phyloP scores from a whole-genome alignment of 2,113 vertebrate genomes.

The Leucopsar rothschildi region DNA sequence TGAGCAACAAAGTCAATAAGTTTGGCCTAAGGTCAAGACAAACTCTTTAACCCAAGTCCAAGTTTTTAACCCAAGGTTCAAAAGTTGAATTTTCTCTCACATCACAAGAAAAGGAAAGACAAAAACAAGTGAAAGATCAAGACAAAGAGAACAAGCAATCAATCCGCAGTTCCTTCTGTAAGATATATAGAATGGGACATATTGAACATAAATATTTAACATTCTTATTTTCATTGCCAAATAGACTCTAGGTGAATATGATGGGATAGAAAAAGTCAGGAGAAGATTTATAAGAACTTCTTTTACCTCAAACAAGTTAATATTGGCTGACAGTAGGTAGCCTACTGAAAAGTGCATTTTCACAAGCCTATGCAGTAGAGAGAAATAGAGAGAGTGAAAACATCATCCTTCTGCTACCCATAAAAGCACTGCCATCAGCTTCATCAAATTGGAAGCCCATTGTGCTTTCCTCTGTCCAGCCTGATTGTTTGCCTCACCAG shows the following conservation, averaged over 20 bases:
- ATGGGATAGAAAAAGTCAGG: background rate
- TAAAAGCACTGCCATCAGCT: background rate
- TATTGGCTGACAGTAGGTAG: background rate
- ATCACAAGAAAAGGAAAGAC: background rate
- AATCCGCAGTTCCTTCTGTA: background rate
- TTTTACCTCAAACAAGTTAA: background rate
- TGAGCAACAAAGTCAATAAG: background rate
- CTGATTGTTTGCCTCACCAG: background rate
- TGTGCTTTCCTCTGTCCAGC: background rate
- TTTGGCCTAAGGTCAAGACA: background rate
- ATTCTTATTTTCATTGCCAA: background rate
- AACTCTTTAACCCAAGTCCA: background rate
- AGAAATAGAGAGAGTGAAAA: background rate
- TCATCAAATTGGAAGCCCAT: background rate
- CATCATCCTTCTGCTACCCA: background rate
- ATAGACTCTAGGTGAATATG: background rate
- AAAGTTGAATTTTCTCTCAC: background rate
- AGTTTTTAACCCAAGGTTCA: background rate
- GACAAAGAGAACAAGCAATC: background rate
- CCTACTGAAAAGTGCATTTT: background rate
- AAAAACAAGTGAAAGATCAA: background rate
- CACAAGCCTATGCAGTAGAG: background rate
- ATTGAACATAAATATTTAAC: background rate
- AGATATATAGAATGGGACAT: background rate
- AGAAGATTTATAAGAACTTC: background rate